Percentiles rank a stretch among this genome's conserved stretches.
These are phyloP conservation scores for Nasonia vitripennis DNA, from an alignment of 1,140 invertebrate species.

Conservation along the genomic window DNA sequence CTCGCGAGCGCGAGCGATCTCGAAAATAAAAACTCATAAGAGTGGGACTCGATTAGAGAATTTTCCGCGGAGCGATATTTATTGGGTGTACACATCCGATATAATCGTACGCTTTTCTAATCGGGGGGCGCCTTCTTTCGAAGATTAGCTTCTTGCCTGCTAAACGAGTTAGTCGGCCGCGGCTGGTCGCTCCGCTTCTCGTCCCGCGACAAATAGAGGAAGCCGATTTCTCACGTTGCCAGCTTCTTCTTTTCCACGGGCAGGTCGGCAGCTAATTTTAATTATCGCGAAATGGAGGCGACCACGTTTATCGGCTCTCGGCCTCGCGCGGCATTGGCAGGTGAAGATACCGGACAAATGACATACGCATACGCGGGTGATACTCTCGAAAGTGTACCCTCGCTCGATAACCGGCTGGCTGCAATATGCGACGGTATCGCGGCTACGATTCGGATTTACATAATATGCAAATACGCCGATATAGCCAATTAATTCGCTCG, in stretches of 20 bases:
- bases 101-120: background rate
- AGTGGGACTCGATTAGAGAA: background rate
- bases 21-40: background rate
- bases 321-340: background rate
- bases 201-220: conserved; percentile 13
- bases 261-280: conserved; percentile 30
- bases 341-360: conserved; percentile 22
- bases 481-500: conserved; percentile 73
- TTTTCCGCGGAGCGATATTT: background rate
- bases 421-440: background rate
- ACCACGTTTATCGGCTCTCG: conserved; percentile 1
- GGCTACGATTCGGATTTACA: conserved; percentile 63
- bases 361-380: background rate
- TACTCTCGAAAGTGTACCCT: background rate
- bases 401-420: background rate
- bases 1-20: background rate
- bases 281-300: conserved; percentile 13
- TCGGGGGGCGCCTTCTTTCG: background rate
- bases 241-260: background rate
- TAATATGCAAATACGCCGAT: conserved; percentile 71
- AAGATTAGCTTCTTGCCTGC: background rate
- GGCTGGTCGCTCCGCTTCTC: background rate
- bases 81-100: background rate
- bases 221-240: conserved; percentile 13
- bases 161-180: conserved; percentile 9